Conservation (phyloP, 2,797 vertebrate genomes). For the Garrulus glandarius region DNA sequence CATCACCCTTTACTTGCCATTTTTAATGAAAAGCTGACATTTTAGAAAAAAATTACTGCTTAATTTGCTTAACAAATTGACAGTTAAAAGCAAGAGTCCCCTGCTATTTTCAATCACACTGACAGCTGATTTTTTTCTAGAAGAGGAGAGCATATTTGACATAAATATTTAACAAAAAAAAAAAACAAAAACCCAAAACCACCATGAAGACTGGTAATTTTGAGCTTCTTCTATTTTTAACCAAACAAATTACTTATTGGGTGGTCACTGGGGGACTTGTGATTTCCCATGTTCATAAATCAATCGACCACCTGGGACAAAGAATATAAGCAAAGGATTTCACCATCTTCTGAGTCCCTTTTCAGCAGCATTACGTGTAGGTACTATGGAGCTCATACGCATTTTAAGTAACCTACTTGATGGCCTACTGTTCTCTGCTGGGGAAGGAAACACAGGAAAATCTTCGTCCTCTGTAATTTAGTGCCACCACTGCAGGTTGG, state of each 20-base stretch:
- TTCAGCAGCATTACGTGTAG: fast-evolving
- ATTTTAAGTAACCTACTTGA: neutral
- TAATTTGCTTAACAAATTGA: neutral
- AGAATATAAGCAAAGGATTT: neutral
- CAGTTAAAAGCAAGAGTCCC: neutral
- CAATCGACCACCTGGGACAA: neutral
- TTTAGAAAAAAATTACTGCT: neutral
- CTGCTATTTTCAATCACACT: neutral
- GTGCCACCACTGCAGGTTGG: neutral
- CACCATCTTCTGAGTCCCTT: neutral
- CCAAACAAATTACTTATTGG: neutral
- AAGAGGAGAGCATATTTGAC: neutral
- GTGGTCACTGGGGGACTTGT: neutral
- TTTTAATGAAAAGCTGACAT: neutral
- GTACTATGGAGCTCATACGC: neutral
- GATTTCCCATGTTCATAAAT: neutral
- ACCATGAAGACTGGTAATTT: neutral
- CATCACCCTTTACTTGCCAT: neutral
- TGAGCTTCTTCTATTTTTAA: neutral
- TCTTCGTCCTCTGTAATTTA: neutral
- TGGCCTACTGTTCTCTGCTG: neutral
- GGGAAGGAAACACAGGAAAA: neutral
- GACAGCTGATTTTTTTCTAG: neutral
- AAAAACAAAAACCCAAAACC: neutral
- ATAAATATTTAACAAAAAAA: neutral